These are phyloP conservation scores for Drepanosiphum platanoidis DNA, from an alignment of 2,888 invertebrate genomes.

Conservation along the genomic window DNA sequence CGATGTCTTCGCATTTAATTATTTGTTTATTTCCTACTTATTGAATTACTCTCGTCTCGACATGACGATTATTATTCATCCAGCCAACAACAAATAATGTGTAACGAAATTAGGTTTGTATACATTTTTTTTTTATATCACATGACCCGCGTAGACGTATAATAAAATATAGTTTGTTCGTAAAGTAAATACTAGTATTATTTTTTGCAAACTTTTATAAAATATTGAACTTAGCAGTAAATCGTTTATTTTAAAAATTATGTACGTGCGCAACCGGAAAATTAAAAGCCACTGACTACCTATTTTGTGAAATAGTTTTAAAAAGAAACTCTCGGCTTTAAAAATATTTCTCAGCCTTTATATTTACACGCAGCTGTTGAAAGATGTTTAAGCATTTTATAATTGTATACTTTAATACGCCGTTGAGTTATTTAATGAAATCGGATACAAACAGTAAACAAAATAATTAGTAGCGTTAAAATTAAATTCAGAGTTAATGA, in stretches of 20 bases:
- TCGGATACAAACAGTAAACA: not conserved
- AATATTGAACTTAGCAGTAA: not conserved
- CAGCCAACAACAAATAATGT: not conserved
- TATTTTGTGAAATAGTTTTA: not conserved
- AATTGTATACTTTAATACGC: not conserved
- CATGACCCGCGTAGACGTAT: not conserved
- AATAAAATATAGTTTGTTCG: not conserved
- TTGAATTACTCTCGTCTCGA: too few relatives aligned
- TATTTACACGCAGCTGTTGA: not conserved
- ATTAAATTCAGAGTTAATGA: conserved; percentile 1
- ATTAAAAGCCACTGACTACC: not conserved
- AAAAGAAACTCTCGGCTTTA: not conserved
- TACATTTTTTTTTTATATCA: not conserved
- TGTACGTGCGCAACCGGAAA: too few relatives aligned
- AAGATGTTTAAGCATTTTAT: not conserved
- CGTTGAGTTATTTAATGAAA: conserved; percentile 2
- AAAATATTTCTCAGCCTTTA: not conserved
- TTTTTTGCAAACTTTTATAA: too few relatives aligned
- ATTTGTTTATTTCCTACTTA: not conserved
- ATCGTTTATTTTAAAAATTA: not conserved
- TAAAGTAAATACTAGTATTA: not conserved
- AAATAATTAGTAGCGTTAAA: conserved; percentile 10
- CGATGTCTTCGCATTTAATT: not conserved
- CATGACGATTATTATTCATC: too few relatives aligned
- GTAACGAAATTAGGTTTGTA: not conserved